phyloP scores from a whole-genome alignment of 2,797 vertebrate genomes.

The Dicrostonyx torquatus region DNA sequence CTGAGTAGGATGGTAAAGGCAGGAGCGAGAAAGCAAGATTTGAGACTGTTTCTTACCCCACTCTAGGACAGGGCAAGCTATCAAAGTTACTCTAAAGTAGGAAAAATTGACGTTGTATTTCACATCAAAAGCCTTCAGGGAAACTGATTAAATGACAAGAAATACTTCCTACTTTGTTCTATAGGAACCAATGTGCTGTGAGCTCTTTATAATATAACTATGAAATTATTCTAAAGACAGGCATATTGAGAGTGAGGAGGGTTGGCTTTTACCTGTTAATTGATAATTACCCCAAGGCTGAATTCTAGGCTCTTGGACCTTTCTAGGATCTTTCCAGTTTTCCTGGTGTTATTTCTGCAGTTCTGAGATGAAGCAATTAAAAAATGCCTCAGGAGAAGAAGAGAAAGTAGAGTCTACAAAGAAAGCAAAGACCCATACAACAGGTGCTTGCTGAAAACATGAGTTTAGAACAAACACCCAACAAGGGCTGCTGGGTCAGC shows the following conservation, averaged over 20 bases:
- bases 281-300: background rate
- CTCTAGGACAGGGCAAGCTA: background rate
- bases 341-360: background rate
- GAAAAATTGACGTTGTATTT: background rate
- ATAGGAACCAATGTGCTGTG: background rate
- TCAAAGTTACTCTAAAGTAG: background rate
- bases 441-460: rapidly evolving
- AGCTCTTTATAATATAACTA: background rate
- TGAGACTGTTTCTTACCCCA: background rate
- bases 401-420: background rate
- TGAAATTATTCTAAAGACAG: background rate
- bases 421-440: background rate
- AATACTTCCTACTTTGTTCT: background rate
- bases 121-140: background rate
- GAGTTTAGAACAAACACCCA: rapidly evolving
- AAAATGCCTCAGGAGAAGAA: too few relatives aligned
- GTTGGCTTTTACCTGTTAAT: rapidly evolving
- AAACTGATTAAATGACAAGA: background rate
- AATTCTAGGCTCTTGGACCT: background rate
- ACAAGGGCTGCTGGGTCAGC: rapidly evolving
- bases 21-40: too few relatives aligned
- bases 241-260: background rate
- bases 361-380: background rate
- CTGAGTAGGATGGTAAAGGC: background rate
- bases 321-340: background rate